A percentile compares a stretch with the other conserved stretches of the same genome.
Evolutionary conservation across 2,797 vertebrate genomes (phyloP).

Genomic region (Chelmon rostratus): DNA sequence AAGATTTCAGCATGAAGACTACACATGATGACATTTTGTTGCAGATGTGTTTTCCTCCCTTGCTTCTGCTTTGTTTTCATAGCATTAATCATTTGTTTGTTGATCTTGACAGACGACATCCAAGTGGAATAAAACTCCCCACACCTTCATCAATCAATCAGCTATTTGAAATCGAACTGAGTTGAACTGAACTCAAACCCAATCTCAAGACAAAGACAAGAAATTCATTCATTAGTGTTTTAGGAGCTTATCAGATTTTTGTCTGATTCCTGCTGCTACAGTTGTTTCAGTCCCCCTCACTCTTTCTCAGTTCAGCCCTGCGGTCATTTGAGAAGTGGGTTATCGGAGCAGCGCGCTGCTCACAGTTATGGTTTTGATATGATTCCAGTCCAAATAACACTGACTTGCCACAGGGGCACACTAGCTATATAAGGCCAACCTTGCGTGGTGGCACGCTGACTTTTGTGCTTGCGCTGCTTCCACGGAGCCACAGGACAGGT

Average conservation of each 20-base stretch:
- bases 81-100: background rate
- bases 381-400: conserved; percentile 72
- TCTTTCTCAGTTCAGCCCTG: conserved; percentile 26
- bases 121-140: background rate
- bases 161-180: background rate
- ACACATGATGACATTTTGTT: conserved; percentile 8
- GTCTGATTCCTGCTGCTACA: conserved; percentile 6
- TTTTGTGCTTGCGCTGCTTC: conserved; percentile 25
- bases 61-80: conserved; percentile 2
- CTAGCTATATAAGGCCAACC: conserved; percentile 31
- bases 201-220: conserved; percentile 1
- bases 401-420: conserved; percentile 59
- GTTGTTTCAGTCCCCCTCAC: conserved; percentile 17
- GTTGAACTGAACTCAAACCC: background rate
- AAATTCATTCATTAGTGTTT: background rate
- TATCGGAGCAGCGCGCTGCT: conserved; percentile 68
- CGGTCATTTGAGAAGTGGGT: conserved; percentile 71
- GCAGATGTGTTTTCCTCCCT: background rate
- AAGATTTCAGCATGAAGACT: conserved; percentile 9
- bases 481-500: conserved; percentile 39
- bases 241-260: background rate
- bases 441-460: conserved; percentile 37
- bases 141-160: background rate
- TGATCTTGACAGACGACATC: background rate
- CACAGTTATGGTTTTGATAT: conserved; percentile 66